Conservation (phyloP, 2,888 invertebrate species). For the Ophion costatus region DNA sequence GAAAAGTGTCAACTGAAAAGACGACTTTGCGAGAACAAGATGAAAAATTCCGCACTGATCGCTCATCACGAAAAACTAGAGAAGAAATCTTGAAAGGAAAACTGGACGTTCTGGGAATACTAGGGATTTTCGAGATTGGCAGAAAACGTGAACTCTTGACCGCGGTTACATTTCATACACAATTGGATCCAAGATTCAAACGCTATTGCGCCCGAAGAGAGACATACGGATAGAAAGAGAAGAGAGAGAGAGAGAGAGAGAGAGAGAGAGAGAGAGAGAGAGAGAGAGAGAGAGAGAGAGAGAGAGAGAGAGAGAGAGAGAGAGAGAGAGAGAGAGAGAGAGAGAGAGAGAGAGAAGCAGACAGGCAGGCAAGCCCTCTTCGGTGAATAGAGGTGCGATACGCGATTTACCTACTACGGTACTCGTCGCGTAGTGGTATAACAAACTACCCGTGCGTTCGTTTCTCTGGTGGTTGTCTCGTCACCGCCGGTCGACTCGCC, state of each 20-base stretch:
- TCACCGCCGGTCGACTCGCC: conserved; percentile 67
- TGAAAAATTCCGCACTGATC: too few species aligned
- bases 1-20: too few species aligned
- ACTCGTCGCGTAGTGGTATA: conserved; percentile 44
- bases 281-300: background rate
- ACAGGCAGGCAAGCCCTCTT: too few species aligned
- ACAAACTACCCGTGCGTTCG: conserved; percentile 58
- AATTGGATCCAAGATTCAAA: background rate
- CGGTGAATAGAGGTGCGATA: conserved; percentile 20
- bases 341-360: background rate
- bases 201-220: conserved; percentile 4
- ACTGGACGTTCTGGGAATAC: too few species aligned
- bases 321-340: too few species aligned
- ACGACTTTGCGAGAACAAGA: too few species aligned
- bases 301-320: too few species aligned
- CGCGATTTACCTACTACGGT: conserved; percentile 23
- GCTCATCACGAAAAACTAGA: too few species aligned
- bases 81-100: too few species aligned
- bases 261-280: background rate
- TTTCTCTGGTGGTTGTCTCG: conserved; percentile 61
- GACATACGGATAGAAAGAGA: background rate
- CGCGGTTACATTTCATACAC: background rate
- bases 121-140: background rate
- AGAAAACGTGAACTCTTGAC: background rate
- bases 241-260: conserved; percentile 1